Base-by-base conservation (phyloP, 2,113 vertebrate genomes). In the Elanoides forficatus region DNA sequence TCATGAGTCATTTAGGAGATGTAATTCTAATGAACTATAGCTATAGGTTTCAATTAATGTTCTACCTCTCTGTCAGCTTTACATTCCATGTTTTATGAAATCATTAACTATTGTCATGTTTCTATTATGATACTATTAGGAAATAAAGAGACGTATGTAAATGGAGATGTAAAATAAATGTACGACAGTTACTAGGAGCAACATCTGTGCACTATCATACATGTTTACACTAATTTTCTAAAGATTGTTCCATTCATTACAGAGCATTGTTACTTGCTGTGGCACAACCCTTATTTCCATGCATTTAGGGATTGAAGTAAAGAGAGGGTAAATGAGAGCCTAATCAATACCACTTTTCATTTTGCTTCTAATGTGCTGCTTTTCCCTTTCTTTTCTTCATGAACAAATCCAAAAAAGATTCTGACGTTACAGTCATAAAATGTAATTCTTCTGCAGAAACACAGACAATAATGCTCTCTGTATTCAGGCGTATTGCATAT, bases 281-380 rank as follows among this genome's bases (percentile, higher is more conserved):
- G 98, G 98, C 98, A 98, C 98, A 99, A 98, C 98, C 98, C 98
- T 99, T 99, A 99, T 99, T 99, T 99, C 98, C 98, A 98, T 99
- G 98, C 99, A 99, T 99, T 99, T 99, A 99, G 99, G 98, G 99
- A 99, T 97, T 98, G 99, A 99, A 98, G 99, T 98, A 98, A 98
- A 99, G 98, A 99, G 98, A 98, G 98, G 98, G 99, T 98, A 99
- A 99, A 99, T 99, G 99, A 99, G 98, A 99, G 98, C 98, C 99
- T 99, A 99, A 99, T 99, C 99, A 99, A 99, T 99, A 99, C 98
- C 98, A 99, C 99, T 99, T 99, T 99, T 99, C 99, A 99, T 99
- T 99, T 99, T 97, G 97, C 98, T 98, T 98, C 98, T 99, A 99
- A 99, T 99, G 99, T 98, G 98, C 98, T 98, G 79, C 98, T 95